phyloP scores from a whole-genome alignment of 2,113 vertebrate species.

The Hemiprocne comata region DNA sequence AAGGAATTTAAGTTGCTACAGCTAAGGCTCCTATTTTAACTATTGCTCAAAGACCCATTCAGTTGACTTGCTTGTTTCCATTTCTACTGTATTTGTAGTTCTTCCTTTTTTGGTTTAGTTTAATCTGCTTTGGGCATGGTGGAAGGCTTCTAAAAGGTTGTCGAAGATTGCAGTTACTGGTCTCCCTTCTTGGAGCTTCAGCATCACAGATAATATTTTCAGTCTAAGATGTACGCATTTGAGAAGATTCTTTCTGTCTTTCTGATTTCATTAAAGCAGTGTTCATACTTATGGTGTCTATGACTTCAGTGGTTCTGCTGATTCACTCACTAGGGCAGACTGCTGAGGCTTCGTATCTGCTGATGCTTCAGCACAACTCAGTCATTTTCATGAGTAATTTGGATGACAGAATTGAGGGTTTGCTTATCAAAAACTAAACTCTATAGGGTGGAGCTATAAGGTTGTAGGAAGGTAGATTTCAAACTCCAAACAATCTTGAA shows the following conservation, averaged over 20 bases:
- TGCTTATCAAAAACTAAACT: neutral
- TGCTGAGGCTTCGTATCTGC: neutral
- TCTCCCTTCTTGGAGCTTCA: neutral
- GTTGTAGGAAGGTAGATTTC: neutral
- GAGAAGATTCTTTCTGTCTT: neutral
- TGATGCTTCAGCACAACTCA: neutral
- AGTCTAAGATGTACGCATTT: neutral
- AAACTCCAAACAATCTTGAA: neutral
- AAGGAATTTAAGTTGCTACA: neutral
- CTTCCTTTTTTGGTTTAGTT: neutral
- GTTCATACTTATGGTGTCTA: neutral
- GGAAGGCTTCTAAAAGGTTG: neutral
- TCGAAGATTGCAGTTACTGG: neutral
- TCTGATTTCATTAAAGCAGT: neutral
- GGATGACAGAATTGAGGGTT: neutral
- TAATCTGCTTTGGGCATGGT: neutral
- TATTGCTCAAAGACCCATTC: neutral
- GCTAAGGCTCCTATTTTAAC: neutral
- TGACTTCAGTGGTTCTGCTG: neutral
- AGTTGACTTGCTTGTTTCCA: neutral
- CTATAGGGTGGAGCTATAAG: neutral
- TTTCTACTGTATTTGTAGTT: neutral
- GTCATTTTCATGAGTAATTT: neutral
- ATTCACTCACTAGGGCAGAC: neutral
- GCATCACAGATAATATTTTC: neutral